Conservation (phyloP, 2,113 vertebrate species). For the Ploceus nigricollis region DNA sequence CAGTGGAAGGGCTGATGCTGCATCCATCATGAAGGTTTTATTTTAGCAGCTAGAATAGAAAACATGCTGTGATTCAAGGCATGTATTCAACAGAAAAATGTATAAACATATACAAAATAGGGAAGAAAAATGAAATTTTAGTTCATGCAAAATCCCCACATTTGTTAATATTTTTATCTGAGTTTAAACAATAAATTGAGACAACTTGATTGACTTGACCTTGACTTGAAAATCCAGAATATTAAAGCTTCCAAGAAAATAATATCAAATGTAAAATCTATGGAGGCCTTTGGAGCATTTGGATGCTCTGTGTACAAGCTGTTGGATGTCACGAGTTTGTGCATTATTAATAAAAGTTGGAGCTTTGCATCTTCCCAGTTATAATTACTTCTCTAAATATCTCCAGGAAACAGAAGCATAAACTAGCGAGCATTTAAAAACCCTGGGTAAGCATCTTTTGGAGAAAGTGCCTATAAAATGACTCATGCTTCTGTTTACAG, state of each 20-base stretch:
- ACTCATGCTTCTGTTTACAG: background rate
- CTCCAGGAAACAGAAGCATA: constrained; percentile 13
- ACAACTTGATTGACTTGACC: background rate
- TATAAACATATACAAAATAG: background rate
- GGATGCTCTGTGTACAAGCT: background rate
- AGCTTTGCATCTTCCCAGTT: background rate
- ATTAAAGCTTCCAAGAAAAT: background rate
- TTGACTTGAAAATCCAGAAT: background rate
- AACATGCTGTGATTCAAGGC: background rate
- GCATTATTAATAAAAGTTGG: constrained; percentile 43
- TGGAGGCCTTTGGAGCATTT: background rate
- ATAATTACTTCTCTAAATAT: constrained; percentile 45
- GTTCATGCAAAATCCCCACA: background rate
- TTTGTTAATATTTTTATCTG: background rate
- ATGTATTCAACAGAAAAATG: background rate
- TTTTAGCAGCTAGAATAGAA: background rate
- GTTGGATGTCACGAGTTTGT: background rate
- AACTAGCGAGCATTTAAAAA: background rate
- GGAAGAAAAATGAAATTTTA: background rate
- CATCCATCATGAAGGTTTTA: background rate
- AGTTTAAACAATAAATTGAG: background rate
- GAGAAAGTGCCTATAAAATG: background rate
- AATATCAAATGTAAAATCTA: background rate
- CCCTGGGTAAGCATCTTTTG: background rate
- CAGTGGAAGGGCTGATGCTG: background rate